A percentile compares a stretch with the other conserved stretches of the same genome.
phyloP scores from a whole-genome alignment of 2,113 vertebrate genomes.

The Bathybates hornii region DNA sequence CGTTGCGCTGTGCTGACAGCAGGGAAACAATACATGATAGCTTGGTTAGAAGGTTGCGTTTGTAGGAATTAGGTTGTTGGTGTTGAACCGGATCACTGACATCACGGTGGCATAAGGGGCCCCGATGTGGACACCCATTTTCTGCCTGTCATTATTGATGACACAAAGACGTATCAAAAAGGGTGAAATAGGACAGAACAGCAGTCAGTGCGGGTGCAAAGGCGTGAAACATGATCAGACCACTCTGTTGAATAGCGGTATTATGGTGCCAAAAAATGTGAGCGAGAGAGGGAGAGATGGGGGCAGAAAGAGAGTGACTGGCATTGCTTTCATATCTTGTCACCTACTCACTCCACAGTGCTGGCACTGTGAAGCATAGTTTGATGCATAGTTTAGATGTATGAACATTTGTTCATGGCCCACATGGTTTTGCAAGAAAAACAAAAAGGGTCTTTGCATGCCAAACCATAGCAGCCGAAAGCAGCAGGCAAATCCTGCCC shows the following conservation, averaged over 20 bases:
- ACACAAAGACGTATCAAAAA: conserved; percentile 34
- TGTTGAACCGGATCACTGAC: conserved; percentile 6
- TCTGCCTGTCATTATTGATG: conserved; percentile 43
- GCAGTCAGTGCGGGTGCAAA: conserved; percentile 24
- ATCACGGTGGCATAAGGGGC: not conserved
- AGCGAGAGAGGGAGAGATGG: not conserved
- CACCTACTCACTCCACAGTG: conserved; percentile 47
- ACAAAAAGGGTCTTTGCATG: not conserved
- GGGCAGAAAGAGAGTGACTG: conserved; percentile 18
- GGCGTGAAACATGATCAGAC: conserved; percentile 62
- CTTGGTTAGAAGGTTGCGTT: not conserved
- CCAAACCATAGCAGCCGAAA: not conserved
- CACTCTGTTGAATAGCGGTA: conserved; percentile 34
- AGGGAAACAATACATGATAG: not conserved
- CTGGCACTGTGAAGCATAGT: conserved; percentile 4
- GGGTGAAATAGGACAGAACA: conserved; percentile 31
- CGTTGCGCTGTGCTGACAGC: conserved; percentile 10
- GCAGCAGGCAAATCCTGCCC: not conserved
- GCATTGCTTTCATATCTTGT: conserved; percentile 53
- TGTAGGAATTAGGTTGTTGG: not conserved
- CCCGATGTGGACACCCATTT: conserved; percentile 10
- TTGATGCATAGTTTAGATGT: conserved; percentile 26
- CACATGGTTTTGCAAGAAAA: not conserved
- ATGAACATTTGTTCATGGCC: conserved; percentile 32
- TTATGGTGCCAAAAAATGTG: conserved; percentile 42